A percentile compares a stretch with the other conserved stretches of the same genome.
phyloP scores from a whole-genome alignment of 2,797 vertebrate species.

The Alcedo quadribrachys region DNA sequence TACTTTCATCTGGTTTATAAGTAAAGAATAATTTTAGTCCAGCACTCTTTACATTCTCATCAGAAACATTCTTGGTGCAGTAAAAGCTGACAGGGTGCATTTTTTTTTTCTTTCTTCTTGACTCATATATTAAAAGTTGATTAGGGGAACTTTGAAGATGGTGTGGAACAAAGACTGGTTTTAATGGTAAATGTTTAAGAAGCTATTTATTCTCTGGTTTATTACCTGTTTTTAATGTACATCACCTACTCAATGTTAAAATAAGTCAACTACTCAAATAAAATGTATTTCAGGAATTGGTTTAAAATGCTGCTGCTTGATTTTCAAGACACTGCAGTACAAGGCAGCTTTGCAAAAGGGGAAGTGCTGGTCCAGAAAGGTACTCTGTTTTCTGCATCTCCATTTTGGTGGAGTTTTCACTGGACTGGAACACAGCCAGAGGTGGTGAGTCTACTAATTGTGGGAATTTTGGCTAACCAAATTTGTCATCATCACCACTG shows the following conservation, averaged over 20 bases:
- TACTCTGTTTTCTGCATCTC: not conserved
- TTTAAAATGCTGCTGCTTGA: not conserved
- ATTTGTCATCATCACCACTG: not conserved
- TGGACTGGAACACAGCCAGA: not conserved
- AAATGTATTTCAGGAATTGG: not conserved
- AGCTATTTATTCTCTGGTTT: not conserved
- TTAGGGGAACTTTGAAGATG: not conserved
- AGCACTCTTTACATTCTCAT: not conserved
- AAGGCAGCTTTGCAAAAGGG: not conserved
- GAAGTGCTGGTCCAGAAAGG: not conserved
- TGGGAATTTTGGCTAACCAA: not conserved
- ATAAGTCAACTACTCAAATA: not conserved
- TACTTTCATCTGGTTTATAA: not conserved
- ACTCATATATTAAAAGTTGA: not conserved
- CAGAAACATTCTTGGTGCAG: not conserved
- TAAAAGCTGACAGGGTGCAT: not conserved
- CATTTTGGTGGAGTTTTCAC: not conserved
- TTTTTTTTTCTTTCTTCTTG: not conserved
- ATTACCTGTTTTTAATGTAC: not conserved
- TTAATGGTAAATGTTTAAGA: conserved; percentile 14
- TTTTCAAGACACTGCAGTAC: not conserved
- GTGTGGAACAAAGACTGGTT: not conserved
- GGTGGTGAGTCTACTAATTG: not conserved
- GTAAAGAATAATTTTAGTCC: not conserved
- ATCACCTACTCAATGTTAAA: not conserved